Percentiles rank a stretch among this genome's conserved stretches.
phyloP scores from a whole-genome alignment of 2,113 vertebrate species.

The Parus major region DNA sequence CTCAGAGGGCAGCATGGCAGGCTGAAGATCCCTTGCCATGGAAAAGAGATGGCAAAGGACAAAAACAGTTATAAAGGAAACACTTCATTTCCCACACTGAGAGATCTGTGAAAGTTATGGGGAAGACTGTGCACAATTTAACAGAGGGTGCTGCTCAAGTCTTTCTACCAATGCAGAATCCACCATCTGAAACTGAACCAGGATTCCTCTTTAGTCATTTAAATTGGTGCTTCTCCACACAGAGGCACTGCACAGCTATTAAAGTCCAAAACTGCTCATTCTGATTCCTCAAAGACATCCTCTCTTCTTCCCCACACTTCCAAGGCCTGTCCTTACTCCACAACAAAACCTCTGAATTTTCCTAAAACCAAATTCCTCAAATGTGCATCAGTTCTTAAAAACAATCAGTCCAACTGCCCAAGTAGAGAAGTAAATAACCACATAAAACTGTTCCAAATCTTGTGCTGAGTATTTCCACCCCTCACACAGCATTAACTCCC shows the following conservation, averaged over 20 bases:
- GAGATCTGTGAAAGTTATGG: background rate
- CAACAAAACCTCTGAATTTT: background rate
- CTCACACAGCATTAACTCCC: fast-evolving
- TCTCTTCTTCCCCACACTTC: background rate
- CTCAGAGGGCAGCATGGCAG: fast-evolving
- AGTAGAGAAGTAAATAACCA: fast-evolving
- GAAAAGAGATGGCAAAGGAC: background rate
- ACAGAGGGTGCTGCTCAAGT: background rate
- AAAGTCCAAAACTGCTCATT: background rate
- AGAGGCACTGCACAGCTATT: fast-evolving
- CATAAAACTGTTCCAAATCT: background rate
- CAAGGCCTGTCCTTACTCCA: background rate
- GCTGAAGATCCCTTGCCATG: background rate
- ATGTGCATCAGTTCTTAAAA: background rate
- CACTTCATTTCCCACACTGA: background rate
- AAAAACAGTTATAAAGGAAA: background rate
- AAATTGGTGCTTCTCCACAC: background rate
- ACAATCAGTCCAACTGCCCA: fast-evolving
- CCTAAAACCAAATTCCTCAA: background rate
- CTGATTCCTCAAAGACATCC: background rate
- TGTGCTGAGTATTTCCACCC: background rate
- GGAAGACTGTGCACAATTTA: background rate
- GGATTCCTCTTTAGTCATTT: background rate
- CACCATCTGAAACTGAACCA: background rate
- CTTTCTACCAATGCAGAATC: background rate